Evolutionary conservation across 2,888 invertebrate species (phyloP), one percentile per base, ranked within the genome.

Genomic region (Drosophila tripunctata): DNA sequence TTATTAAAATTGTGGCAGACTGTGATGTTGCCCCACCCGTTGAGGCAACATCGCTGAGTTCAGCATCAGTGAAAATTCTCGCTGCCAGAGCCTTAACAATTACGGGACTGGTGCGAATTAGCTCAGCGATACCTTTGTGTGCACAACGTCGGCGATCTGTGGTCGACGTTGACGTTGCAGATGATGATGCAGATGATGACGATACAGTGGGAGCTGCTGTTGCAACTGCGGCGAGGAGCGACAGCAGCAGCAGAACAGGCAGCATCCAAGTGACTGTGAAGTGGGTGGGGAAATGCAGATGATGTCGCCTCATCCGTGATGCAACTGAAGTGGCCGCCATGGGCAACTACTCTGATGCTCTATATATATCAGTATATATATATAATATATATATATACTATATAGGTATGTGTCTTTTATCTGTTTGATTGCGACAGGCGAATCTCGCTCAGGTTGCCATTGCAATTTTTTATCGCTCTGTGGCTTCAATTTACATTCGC

Each of bases 31-130:
- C 44, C 51, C 19, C 21, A n/a, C 21, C 27, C n/a, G 52, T 27
- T 50, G 12, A 4, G 27, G 22, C 33, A 6, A 22, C 57, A 43
- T 65, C 56, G 24, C 17, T 33, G 30, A 78, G 48, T 24, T 88
- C 88, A 12, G 83, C 88, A 69, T 90, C 90, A 69, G 85, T 88
- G 79, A 91, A 91, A 72, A 91, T 88, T 69, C 88, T 87, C 35
- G 91, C 91, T 21, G 90, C 91, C 31, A 91, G 82, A 27, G 91
- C 91, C 71, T 91, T 91, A 43, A 91, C 82, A 77, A 91, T 91
- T 69, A 91, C 89, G 66, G 91, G 91, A 86, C 91, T 91, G 67
- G 87, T 89, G 82, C 89, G 90, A 83, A 91, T 91, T 78, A 91
- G 86, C 66, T 91, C 90, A 51, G 87, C 88, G 61, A 91, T 87